Percentiles rank a stretch among this genome's conserved stretches.
These are phyloP conservation scores for Nycticryphes semicollaris DNA, from an alignment of 2,113 vertebrate species.

Conservation along the genomic window DNA sequence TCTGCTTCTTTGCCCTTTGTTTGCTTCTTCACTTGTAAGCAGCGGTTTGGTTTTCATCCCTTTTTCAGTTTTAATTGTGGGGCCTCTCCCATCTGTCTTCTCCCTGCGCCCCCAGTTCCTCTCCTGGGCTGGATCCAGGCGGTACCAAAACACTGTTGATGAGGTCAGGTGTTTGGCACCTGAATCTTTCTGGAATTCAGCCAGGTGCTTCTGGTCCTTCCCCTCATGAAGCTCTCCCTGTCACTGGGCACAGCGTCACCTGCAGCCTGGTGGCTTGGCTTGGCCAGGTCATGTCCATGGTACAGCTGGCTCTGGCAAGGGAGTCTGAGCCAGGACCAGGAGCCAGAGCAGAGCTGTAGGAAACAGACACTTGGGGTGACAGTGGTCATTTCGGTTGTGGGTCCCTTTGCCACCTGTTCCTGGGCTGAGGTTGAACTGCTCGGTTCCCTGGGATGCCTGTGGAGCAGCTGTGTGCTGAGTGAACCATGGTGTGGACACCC, in stretches of 20 bases:
- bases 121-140: background rate
- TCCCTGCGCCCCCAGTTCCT: background rate
- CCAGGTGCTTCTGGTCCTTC: background rate
- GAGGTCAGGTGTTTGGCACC: background rate
- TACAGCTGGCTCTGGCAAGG: background rate
- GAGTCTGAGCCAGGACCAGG: background rate
- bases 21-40: background rate
- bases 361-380: background rate
- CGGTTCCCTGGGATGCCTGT: background rate
- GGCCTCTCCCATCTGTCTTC: background rate
- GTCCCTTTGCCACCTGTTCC: background rate
- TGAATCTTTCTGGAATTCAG: background rate
- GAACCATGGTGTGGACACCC: accelerated
- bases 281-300: accelerated
- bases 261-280: background rate
- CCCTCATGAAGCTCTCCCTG: no score
- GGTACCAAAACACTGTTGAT: background rate
- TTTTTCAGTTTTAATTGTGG: background rate
- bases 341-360: background rate
- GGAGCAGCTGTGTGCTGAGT: background rate
- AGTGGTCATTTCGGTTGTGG: accelerated
- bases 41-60: background rate
- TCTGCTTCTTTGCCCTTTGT: background rate
- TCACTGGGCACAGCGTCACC: accelerated
- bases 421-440: accelerated